phyloP scores from a whole-genome alignment of 2,113 vertebrate genomes.

The Panurus biarmicus region DNA sequence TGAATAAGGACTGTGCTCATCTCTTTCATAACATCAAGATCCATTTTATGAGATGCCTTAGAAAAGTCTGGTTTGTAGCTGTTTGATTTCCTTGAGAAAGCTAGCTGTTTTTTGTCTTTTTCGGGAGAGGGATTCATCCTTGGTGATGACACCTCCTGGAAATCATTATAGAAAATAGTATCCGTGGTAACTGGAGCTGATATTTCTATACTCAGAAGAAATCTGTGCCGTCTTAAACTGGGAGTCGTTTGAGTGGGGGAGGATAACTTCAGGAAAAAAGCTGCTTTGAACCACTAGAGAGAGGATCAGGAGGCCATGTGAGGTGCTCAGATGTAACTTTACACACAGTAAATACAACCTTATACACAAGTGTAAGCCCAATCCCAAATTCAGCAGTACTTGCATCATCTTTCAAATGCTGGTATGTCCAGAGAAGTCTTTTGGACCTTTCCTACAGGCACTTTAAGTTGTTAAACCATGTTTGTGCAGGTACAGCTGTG shows the following conservation, averaged over 20 bases:
- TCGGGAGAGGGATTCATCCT: neutral
- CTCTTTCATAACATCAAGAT: neutral
- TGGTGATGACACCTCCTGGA: slow-evolving; percentile 1
- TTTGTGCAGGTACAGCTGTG: neutral
- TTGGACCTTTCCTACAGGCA: neutral
- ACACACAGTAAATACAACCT: neutral
- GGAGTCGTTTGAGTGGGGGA: neutral
- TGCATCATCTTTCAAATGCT: neutral
- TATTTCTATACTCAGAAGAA: slow-evolving; percentile 15
- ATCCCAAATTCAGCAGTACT: neutral
- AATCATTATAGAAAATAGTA: slow-evolving; percentile 37
- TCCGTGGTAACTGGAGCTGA: slow-evolving; percentile 44
- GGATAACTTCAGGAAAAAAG: neutral
- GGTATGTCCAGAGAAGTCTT: neutral
- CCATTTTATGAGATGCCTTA: neutral
- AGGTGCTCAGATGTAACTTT: neutral
- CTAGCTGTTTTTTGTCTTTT: neutral
- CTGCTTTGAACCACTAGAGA: neutral
- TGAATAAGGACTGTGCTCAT: neutral
- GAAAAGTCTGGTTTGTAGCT: neutral
- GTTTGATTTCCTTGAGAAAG: neutral
- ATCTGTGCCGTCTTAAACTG: neutral
- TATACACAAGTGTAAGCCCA: neutral
- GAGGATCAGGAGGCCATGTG: neutral
- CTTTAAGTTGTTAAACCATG: neutral